Percentiles rank a stretch among this genome's conserved stretches.
Conservation (phyloP, 2,797 vertebrate genomes). For the Epinephelus awoara region DNA sequence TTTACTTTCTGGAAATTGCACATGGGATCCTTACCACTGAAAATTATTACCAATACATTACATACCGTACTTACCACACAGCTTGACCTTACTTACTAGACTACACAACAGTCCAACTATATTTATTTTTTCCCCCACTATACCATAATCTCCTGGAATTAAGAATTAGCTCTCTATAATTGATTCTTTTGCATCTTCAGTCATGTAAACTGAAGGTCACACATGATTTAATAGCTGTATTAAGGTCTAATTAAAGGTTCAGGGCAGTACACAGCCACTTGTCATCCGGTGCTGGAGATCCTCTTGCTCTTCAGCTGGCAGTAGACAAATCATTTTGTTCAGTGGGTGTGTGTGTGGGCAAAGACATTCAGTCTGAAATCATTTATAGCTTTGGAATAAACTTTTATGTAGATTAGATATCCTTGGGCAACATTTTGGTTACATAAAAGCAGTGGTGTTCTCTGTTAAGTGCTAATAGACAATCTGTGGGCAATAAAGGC, state of each 20-base stretch:
- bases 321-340: conserved; percentile 26
- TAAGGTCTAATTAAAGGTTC: conserved; percentile 13
- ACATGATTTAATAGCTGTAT: conserved; percentile 7
- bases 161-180: not conserved
- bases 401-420: conserved; percentile 25
- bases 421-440: conserved; percentile 1
- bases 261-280: conserved; percentile 11
- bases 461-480: not conserved
- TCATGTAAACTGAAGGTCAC: conserved; percentile 4
- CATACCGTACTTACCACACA: not conserved
- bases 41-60: not conserved
- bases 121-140: too few species aligned
- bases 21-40: not conserved
- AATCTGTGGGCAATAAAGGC: not conserved
- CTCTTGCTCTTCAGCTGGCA: conserved; percentile 18
- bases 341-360: conserved; percentile 44
- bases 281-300: not conserved
- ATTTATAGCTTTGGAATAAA: conserved; percentile 21
- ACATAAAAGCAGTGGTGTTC: not conserved
- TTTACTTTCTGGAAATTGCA: not conserved
- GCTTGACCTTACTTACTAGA: not conserved
- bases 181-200: not conserved
- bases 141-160: not conserved
- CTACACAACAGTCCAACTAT: not conserved
- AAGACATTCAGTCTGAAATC: conserved; percentile 42